Conservation (phyloP, 2,888 invertebrate genomes). For the Spilosoma lubricipeda region DNA sequence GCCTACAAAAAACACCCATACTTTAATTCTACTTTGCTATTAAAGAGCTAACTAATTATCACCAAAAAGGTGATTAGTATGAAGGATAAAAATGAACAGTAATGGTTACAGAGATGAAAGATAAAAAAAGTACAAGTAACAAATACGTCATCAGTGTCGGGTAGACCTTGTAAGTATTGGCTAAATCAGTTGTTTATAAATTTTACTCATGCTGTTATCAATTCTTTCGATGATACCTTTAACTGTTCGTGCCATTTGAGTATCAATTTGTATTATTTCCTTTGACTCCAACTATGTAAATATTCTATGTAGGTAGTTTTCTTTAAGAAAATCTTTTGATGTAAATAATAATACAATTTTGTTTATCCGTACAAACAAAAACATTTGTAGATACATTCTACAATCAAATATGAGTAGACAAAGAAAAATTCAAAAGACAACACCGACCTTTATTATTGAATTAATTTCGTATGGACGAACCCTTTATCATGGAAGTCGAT, state of each 20-base stretch:
- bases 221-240: neutral
- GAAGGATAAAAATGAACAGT: no score
- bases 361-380: neutral
- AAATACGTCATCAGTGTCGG: no score
- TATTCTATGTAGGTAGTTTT: neutral
- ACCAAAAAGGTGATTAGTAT: no score
- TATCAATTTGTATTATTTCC: neutral
- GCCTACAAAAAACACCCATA: no score
- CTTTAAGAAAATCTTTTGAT: neutral
- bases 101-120: no score
- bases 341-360: neutral
- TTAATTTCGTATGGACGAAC: conserved; percentile 70
- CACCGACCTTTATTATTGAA: conserved; percentile 75
- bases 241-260: neutral
- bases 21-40: no score
- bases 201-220: no score
- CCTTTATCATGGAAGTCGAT: conserved; percentile 75
- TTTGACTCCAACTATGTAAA: neutral
- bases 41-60: no score
- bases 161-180: no score
- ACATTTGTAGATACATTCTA: neutral
- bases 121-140: no score
- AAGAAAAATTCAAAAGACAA: conserved; percentile 64
- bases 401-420: conserved; percentile 39
- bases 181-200: no score